These are phyloP conservation scores for Helostoma temminkii DNA, from an alignment of 2,797 vertebrate genomes.

Conservation along the genomic window DNA sequence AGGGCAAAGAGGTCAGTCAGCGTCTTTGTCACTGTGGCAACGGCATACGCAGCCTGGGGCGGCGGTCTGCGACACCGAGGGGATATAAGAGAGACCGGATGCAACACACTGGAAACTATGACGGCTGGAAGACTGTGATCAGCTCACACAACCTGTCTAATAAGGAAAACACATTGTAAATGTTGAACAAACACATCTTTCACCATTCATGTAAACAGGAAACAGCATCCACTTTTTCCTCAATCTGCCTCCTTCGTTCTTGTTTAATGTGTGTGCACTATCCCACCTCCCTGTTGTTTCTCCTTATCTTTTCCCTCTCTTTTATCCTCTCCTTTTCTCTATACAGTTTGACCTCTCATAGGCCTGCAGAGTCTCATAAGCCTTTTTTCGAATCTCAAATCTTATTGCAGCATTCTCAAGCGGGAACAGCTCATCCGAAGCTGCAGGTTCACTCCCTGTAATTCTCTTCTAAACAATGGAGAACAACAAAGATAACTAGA, in stretches of 20 bases:
- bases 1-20: constrained; percentile 27
- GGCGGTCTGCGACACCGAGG: constrained; percentile 27
- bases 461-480: neutral
- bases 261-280: neutral
- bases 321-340: constrained; percentile 7
- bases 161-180: constrained; percentile 33
- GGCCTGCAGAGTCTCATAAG: constrained; percentile 7
- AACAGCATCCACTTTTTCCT: constrained; percentile 18
- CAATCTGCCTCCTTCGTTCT: neutral
- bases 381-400: too few species aligned
- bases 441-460: neutral
- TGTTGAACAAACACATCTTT: constrained; percentile 41
- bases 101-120: constrained; percentile 46
- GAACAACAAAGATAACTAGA: constrained; percentile 4
- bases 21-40: constrained; percentile 37
- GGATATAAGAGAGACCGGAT: constrained; percentile 22
- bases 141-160: neutral
- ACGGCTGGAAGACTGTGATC: constrained; percentile 10
- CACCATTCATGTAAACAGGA: constrained; percentile 55
- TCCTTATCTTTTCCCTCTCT: constrained; percentile 12
- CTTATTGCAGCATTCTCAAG: constrained; percentile 13
- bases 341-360: constrained; percentile 5
- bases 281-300: constrained; percentile 39
- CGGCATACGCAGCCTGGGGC: neutral
- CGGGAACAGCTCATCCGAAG: constrained; percentile 30